Evolutionary conservation across 2,888 invertebrate genomes (phyloP), one percentile per base, ranked within the genome.

Genomic region (Phyto melanocephala): DNA sequence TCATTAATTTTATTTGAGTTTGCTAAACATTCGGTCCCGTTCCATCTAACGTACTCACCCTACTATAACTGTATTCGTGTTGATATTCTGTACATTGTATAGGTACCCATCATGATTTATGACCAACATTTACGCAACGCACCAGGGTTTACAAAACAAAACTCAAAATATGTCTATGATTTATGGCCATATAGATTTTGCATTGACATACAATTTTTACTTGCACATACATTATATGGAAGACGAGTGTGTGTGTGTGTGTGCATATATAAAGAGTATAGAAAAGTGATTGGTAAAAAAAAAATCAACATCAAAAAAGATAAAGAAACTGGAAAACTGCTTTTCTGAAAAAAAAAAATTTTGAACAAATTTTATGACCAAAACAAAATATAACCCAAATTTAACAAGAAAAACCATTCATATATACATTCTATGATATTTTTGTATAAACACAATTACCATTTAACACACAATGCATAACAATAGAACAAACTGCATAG

Each of bases 101-200:
- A 72, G 78, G 71, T 79, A 63, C 71, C 45, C 40, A 47, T 56
- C 20, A 79, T 82, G 82, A 82, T 82, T 82, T 82, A 82, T 82
- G 78, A 79, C 65, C 79, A 67, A 42, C 40, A 67, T 65, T 67
- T 79, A 79, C 58, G 79, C 72, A 79, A 65, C 72, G 58, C 45
- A 79, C 65, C 24, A 72, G 42, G 50, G 52, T 58, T 56, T 47
- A 60, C 58, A 72, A 79, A 50, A 72, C 79, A 79, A 60, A 80
- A 82, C 42, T 70, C 75, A 70, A 79, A 82, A 79, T 75, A 79
- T 82, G 75, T 75, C 63, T 79, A 75, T 82, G 82, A 82, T 82
- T 82, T 82, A 82, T 82, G 79, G 82, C 65, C 72, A 79, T 60
- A 79, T 56, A 72, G 79, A 68, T 70, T 81, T 81, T 82, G 75